A percentile compares a stretch with the other conserved stretches of the same genome.
Evolutionary conservation across 2,797 vertebrate species (phyloP).

Genomic region (Platyrinchus mystaceus): DNA sequence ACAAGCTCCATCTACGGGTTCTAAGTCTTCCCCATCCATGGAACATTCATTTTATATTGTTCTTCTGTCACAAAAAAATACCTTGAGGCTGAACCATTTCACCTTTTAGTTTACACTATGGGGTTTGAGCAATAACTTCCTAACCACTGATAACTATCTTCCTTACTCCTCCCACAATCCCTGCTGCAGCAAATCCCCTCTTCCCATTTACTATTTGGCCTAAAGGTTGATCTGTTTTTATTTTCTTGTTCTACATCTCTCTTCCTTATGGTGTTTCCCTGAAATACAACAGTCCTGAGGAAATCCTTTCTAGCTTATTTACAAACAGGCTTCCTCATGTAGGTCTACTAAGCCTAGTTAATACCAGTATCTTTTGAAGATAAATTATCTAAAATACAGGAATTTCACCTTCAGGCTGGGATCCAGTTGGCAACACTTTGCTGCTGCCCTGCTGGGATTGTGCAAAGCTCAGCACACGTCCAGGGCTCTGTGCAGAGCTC

Average conservation of each 20-base stretch:
- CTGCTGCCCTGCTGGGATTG: not conserved
- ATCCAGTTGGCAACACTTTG: fast-evolving
- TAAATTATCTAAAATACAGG: fast-evolving
- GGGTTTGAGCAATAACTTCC: not conserved
- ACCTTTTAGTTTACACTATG: not conserved
- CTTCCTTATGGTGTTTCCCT: not conserved
- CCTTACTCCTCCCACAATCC: not conserved
- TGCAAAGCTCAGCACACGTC: not conserved
- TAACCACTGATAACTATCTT: fast-evolving
- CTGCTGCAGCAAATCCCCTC: not conserved
- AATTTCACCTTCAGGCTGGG: not conserved
- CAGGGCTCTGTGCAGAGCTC: not conserved
- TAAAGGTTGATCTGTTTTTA: not conserved
- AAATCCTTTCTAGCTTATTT: not conserved
- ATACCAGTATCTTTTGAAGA: not conserved
- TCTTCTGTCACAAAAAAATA: not conserved
- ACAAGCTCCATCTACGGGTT: not conserved
- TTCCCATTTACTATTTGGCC: not conserved
- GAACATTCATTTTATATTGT: not conserved
- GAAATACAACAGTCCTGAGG: not conserved
- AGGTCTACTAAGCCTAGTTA: too few species aligned
- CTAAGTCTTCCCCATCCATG: not conserved
- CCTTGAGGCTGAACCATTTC: not conserved
- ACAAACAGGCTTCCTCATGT: fast-evolving
- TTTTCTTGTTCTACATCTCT: not conserved